These are phyloP conservation scores for Cataglyphis altisquamis DNA, from an alignment of 2,888 invertebrate species.

Conservation along the genomic window DNA sequence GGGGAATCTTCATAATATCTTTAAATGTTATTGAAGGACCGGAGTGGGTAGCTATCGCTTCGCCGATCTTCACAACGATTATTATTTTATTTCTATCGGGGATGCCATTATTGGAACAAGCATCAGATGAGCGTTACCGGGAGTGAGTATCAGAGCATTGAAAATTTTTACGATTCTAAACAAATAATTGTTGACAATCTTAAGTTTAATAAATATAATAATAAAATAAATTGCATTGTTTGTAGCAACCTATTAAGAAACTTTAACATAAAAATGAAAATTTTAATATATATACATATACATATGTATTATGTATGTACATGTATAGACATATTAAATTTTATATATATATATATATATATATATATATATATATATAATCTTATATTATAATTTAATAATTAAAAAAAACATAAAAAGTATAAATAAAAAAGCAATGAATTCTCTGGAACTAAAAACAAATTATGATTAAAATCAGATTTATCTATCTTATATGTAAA, in stretches of 20 bases:
- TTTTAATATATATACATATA: no score
- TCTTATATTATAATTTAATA: neutral
- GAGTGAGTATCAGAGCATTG: constrained; percentile 88
- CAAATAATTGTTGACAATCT: neutral
- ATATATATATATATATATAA: neutral
- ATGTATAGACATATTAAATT: no score
- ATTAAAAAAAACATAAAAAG: neutral
- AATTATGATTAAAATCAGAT: neutral
- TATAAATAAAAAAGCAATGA: neutral
- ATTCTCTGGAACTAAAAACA: neutral
- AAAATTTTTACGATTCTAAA: neutral
- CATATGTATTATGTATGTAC: neutral
- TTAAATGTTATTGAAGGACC: constrained; percentile 94
- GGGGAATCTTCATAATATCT: constrained; percentile 96
- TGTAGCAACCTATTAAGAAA: neutral
- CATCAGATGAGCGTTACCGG: constrained; percentile 95
- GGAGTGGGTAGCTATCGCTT: constrained; percentile 95
- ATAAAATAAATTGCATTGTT: neutral
- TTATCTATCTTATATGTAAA: neutral
- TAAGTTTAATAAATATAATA: neutral
- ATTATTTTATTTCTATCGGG: constrained; percentile 97
- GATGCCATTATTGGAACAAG: constrained; percentile 95
- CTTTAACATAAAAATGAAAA: neutral
- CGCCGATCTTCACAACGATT: constrained; percentile 94
- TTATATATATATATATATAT: no score